These are phyloP conservation scores for Pristionchus fissidentatus DNA, from an alignment of 2,888 invertebrate genomes.

Conservation along the genomic window DNA sequence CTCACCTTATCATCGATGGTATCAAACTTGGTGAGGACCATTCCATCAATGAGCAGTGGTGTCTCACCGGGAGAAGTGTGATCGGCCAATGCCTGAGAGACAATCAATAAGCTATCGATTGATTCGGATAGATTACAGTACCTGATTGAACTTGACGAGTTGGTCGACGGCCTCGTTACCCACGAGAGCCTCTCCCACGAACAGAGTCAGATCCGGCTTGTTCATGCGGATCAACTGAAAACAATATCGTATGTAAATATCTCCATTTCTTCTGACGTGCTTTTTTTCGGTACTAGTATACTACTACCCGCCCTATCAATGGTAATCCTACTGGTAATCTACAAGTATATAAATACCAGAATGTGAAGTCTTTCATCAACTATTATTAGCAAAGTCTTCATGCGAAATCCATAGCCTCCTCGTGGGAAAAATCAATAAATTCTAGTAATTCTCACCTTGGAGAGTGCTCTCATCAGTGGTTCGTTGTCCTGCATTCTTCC, in stretches of 20 bases:
- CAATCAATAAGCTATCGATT: neutral
- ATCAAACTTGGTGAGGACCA: constrained; percentile 98
- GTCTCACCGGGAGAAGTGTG: constrained; percentile 83
- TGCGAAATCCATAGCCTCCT: too few relatives aligned
- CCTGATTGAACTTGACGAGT: constrained; percentile 92
- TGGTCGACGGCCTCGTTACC: constrained; percentile 99
- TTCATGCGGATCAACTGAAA: constrained; percentile 91
- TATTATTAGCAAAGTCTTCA: constrained; percentile 5
- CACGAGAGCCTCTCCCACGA: constrained; percentile 99
- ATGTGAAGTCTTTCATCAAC: too few relatives aligned
- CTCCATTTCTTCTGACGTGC: neutral
- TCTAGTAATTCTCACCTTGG: constrained; percentile 81
- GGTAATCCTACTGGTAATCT: too few relatives aligned
- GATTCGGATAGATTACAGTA: neutral
- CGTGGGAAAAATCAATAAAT: neutral
- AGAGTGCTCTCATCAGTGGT: constrained; percentile 95
- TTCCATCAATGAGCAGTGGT: constrained; percentile 96
- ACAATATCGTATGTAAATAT: neutral
- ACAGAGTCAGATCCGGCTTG: constrained; percentile 96
- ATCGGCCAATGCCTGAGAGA: constrained; percentile 87
- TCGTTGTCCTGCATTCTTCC: constrained; percentile 99
- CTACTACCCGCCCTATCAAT: too few relatives aligned
- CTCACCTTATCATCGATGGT: constrained; percentile 99
- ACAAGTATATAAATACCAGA: too few relatives aligned
- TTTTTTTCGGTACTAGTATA: too few relatives aligned